Percentiles rank a stretch among this genome's conserved stretches.
Conservation (phyloP, 2,797 vertebrate genomes). For the Sparidentex hasta region DNA sequence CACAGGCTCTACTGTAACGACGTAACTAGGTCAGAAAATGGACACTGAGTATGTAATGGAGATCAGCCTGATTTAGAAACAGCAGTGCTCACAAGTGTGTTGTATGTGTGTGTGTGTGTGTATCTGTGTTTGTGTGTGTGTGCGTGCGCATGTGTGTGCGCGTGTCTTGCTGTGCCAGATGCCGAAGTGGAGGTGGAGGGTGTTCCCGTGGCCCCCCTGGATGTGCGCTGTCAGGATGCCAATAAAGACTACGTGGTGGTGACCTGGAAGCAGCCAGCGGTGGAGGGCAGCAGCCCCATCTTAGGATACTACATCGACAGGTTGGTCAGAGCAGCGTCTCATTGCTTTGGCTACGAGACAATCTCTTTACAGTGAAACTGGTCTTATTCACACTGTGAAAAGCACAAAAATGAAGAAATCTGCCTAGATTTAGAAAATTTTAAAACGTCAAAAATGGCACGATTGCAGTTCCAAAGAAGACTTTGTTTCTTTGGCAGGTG, state of each 20-base stretch:
- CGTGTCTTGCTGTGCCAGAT: constrained; percentile 83
- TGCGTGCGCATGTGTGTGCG: constrained; percentile 39
- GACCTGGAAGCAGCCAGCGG: constrained; percentile 98
- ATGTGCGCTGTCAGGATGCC: constrained; percentile 93
- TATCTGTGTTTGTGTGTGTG: constrained; percentile 34
- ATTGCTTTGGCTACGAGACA: not conserved
- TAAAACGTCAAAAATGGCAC: not conserved
- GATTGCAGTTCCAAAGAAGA: too few species aligned
- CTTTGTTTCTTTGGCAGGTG: constrained; percentile 83
- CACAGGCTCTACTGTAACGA: constrained; percentile 29
- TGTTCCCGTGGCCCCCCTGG: constrained; percentile 93
- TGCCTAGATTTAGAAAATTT: too few species aligned
- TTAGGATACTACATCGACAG: constrained; percentile 97
- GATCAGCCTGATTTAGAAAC: constrained; percentile 72
- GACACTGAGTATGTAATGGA: constrained; percentile 58
- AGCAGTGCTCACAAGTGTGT: constrained; percentile 31
- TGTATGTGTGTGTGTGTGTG: constrained; percentile 37
- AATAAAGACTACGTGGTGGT: constrained; percentile 99
- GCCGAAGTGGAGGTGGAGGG: constrained; percentile 93
- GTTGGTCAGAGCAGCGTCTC: constrained; percentile 68
- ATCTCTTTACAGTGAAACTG: not conserved
- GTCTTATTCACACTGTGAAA: not conserved
- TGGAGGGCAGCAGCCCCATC: constrained; percentile 94
- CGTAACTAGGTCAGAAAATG: constrained; percentile 57
- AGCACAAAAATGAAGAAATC: too few species aligned